Evolutionary conservation across 2,797 vertebrate genomes (phyloP).

Genomic region (Gastrophryne carolinensis): DNA sequence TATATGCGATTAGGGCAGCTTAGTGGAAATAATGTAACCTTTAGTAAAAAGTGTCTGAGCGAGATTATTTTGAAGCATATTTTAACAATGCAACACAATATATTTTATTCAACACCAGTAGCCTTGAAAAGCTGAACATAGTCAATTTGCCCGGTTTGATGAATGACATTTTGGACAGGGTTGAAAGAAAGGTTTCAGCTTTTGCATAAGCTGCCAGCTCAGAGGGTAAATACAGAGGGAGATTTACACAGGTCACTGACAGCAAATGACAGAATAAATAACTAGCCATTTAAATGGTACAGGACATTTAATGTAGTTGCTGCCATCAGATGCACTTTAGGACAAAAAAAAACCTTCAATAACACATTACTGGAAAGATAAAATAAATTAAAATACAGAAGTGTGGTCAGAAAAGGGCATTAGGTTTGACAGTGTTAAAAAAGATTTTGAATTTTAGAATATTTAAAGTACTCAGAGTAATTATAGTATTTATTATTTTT

Average conservation of each 20-base stretch:
- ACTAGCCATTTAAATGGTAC: slow-evolving; percentile 46
- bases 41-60: neutral
- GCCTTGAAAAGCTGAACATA: slow-evolving; percentile 33
- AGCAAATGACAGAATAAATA: slow-evolving; percentile 51
- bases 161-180: slow-evolving; percentile 48
- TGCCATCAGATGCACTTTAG: slow-evolving; percentile 44
- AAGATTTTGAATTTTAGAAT: neutral
- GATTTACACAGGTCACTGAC: slow-evolving; percentile 49
- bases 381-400: slow-evolving; percentile 32
- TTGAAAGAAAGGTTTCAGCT: slow-evolving; percentile 40
- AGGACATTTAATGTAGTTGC: slow-evolving; percentile 45
- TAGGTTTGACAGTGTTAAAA: slow-evolving; percentile 14
- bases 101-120: slow-evolving; percentile 32
- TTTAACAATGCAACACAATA: slow-evolving; percentile 26
- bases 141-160: slow-evolving; percentile 43
- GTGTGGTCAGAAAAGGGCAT: slow-evolving; percentile 15
- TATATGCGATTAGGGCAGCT: neutral
- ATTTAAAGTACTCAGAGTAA: neutral
- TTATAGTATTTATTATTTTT: neutral
- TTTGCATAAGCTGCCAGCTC: slow-evolving; percentile 50
- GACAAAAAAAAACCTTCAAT: slow-evolving; percentile 43
- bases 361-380: slow-evolving; percentile 29
- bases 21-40: slow-evolving; percentile 30
- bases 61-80: slow-evolving; percentile 22
- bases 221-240: slow-evolving; percentile 41